Percentiles rank a stretch among this genome's conserved stretches.
Evolutionary conservation across 1,140 invertebrate species (phyloP).

Genomic region (Tetraneura akinire): DNA sequence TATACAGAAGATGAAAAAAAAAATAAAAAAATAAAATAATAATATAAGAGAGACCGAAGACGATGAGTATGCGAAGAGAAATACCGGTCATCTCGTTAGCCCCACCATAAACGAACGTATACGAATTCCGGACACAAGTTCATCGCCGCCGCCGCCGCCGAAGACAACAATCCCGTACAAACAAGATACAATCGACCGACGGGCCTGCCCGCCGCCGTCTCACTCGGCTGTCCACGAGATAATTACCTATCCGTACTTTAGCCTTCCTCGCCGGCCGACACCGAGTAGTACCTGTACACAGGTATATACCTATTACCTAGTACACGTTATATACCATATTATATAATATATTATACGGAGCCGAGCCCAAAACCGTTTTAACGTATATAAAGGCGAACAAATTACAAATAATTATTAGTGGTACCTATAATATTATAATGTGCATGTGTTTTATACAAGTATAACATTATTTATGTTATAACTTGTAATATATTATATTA

Average conservation of each 20-base stretch:
- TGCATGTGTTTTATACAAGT: too few relatives aligned
- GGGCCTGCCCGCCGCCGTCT: slow-evolving; percentile 9
- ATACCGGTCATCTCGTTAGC: slow-evolving; percentile 50
- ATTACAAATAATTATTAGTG: too few relatives aligned
- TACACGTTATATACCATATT: too few relatives aligned
- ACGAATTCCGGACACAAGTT: slow-evolving; percentile 48
- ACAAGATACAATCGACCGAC: slow-evolving; percentile 42
- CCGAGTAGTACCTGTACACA: neutral
- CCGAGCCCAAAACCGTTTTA: too few relatives aligned
- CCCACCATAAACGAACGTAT: slow-evolving; percentile 16
- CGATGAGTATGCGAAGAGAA: slow-evolving; percentile 15
- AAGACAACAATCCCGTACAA: slow-evolving; percentile 40
- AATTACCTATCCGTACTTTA: slow-evolving; percentile 39
- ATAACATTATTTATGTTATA: too few relatives aligned
- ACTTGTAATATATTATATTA: too few relatives aligned
- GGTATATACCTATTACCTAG: too few relatives aligned
- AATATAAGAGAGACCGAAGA: slow-evolving; percentile 9
- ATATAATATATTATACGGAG: too few relatives aligned
- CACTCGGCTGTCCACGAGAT: slow-evolving; percentile 41
- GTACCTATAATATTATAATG: too few relatives aligned
- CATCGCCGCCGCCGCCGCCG: neutral
- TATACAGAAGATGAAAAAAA: too few relatives aligned
- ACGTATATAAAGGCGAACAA: too few relatives aligned
- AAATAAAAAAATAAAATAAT: neutral
- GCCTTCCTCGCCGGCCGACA: neutral